Evolutionary conservation across 2,888 invertebrate species (phyloP), one percentile per base, ranked within the genome.

Genomic region (Petrolisthes manimaculis): DNA sequence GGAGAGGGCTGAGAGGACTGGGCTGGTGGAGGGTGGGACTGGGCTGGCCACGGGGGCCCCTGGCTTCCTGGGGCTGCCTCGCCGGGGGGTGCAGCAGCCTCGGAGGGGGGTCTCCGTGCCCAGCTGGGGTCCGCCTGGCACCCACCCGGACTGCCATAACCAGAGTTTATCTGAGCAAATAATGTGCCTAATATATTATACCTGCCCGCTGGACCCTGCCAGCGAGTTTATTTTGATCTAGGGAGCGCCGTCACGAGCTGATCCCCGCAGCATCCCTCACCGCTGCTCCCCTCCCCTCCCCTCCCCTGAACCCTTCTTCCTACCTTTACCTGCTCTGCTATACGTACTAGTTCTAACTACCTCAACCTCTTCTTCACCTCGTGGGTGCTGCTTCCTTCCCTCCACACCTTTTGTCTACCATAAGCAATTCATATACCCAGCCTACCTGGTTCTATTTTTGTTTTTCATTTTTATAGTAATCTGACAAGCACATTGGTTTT

Each of bases 281-380:
- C 54, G 37, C 51, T 51, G 53, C 69, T 54, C 54, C 12, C 74
- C 56, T 37, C 24, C n/a, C 71, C 75, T 55, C 61, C 21, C 74
- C 54, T 55, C 80, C 80, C 74, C 81, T 94, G 93, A n/a, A 53
- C 74, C 75, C 75, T 84, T 53, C 75, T 55, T 83, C 69, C 69
- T 69, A 69, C 51, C 69, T 83, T 71, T 18, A 24, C 55, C 53
- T 92, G 93, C 93, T 88, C 92, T 37, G 37, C 37, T 37, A 37
- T 37, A 37, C 37, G 37, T 37, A 37, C 37, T 37, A 37, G 37
- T 1, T 37, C 37, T 37, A 37, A 37, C 37, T 37, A 37, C 37
- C 92, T 18, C 93, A 92, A 89, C 55, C 61, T 93, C 93, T 88
- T 92, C 71, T n/a, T 71, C 21, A 61, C 21, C 71, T 71, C n/a